Percentiles rank a stretch among this genome's conserved stretches.
These are phyloP conservation scores for Zapornia atra DNA, from an alignment of 2,113 vertebrate genomes.

Conservation along the genomic window DNA sequence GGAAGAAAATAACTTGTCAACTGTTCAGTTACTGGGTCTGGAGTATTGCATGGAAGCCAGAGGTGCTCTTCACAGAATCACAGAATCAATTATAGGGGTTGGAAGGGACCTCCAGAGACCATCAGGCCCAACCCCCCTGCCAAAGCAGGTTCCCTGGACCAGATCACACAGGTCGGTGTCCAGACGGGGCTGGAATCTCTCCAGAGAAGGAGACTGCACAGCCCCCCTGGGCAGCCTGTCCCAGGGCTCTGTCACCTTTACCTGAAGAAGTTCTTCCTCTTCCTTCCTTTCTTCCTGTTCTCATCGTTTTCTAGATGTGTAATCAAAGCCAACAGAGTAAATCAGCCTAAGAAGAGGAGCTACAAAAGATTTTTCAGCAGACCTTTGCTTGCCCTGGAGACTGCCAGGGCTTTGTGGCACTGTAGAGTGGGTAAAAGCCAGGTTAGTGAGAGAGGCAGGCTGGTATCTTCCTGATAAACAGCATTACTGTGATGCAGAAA, in stretches of 20 bases:
- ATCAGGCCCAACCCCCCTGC: no score
- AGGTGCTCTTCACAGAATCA: background rate
- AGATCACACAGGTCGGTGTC: no score
- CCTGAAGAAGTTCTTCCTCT: no score
- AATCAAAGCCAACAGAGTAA: background rate
- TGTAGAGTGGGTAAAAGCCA: background rate
- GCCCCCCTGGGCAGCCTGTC: no score
- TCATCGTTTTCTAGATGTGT: background rate
- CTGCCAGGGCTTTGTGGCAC: background rate
- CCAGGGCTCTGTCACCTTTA: no score
- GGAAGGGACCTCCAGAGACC: no score
- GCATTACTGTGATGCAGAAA: background rate
- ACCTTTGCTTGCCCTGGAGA: background rate
- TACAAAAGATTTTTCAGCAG: background rate
- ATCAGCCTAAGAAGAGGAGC: background rate
- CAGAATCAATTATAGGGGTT: no score
- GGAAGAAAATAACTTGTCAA: constrained; percentile 35
- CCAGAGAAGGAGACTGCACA: no score
- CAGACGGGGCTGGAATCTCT: no score
- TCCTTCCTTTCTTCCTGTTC: background rate
- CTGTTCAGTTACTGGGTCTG: background rate
- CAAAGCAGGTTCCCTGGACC: no score
- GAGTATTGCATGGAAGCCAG: background rate
- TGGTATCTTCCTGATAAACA: background rate
- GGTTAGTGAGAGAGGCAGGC: background rate